Evolutionary conservation across 2,797 vertebrate genomes (phyloP), one percentile per base, ranked within the genome.

Genomic region (Falco cherrug): DNA sequence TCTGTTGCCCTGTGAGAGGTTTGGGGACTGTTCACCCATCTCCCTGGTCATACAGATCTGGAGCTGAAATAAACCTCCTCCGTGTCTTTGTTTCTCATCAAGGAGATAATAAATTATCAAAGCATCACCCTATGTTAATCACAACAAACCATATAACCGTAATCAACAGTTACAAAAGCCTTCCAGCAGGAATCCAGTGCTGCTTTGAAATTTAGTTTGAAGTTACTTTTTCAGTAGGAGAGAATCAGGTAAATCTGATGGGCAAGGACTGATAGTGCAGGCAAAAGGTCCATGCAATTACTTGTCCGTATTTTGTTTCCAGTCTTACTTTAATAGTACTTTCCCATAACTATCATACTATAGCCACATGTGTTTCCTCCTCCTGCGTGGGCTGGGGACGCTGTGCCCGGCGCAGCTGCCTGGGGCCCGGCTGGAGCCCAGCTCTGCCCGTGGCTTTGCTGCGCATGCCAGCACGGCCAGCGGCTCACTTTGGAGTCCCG

Each of bases 381-480:
- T 71, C 21, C 76, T 41, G 71, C 70, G 33, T 41, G 20, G 22
- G 56, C 37, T 7, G 53, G 60, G 51, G 69, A n/a, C 1, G 1
- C 28, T 4, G 1, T 31, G 35, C 37, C 39, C 54, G 24, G 61
- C 16, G 1, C 29, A 39, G 31, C 51, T 50, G n/a, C 59, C 74
- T 26, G 11, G 60, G 59, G 39, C 41, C 70, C 35, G 63, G 7
- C 35, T 5, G 6, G 53, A 39, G 47, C 33, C 2, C 19, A 3
- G 53, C 61, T 47, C 22, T 51, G 53, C 53, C 11, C 1, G 12
- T 1, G 13, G 24, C 70, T 37, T 31, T 6, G 1, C 41, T 22
- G 64, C 1, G 4, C 16, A 4, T 56, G 3, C 2, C 16, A 11
- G 12, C 14, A 8, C n/a, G 16, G 4, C 53, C 65, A 13, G 20